A percentile compares a stretch with the other conserved stretches of the same genome.
These are phyloP conservation scores for Erebia palarica DNA, from an alignment of 2,888 invertebrate genomes.

Conservation along the genomic window DNA sequence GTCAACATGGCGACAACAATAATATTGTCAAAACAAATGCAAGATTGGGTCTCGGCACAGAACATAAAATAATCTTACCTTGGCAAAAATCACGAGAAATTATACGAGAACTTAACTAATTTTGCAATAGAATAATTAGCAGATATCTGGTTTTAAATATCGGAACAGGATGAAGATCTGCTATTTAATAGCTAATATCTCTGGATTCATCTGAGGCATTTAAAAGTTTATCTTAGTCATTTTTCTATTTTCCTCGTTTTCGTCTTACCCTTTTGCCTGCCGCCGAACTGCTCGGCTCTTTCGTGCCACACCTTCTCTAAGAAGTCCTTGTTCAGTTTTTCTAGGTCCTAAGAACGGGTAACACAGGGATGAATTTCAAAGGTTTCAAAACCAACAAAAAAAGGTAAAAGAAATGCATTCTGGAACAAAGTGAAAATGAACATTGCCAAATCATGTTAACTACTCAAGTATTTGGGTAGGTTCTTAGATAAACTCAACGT, in stretches of 20 bases:
- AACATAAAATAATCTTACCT: constrained; percentile 2
- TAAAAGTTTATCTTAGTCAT: neutral
- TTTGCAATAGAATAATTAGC: neutral
- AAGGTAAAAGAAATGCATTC: constrained; percentile 42
- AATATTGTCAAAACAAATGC: neutral
- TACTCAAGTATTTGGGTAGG: constrained; percentile 8
- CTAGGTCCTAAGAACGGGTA: constrained; percentile 89
- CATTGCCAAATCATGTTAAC: constrained; percentile 34
- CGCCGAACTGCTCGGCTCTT: constrained; percentile 92
- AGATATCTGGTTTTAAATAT: no score
- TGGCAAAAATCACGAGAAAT: neutral
- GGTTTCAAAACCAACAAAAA: constrained; percentile 38
- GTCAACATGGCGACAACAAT: neutral
- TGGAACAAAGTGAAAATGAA: constrained; percentile 21
- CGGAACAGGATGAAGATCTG: neutral
- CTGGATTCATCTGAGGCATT: neutral
- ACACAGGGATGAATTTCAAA: constrained; percentile 65
- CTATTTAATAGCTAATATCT: neutral
- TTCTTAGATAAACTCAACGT: neutral
- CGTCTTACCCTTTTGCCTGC: constrained; percentile 93
- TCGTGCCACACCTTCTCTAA: constrained; percentile 94
- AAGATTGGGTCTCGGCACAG: neutral
- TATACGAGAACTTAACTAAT: neutral
- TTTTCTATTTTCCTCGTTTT: neutral
- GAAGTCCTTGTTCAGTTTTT: constrained; percentile 91